These are phyloP conservation scores for Wasmannia auropunctata DNA, from an alignment of 1,140 invertebrate species.

Conservation along the genomic window DNA sequence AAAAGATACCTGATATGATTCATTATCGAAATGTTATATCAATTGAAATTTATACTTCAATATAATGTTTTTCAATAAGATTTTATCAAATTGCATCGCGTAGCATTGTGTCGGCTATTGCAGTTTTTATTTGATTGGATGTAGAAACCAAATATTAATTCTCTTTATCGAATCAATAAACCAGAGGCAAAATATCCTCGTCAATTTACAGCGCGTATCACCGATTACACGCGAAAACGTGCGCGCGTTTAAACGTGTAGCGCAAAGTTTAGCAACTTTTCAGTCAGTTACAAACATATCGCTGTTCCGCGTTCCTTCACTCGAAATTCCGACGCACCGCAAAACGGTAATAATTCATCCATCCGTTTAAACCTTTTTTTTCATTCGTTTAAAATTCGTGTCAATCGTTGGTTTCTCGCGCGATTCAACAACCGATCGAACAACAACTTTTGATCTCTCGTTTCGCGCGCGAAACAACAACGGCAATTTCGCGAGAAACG, in stretches of 20 bases:
- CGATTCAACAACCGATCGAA: not conserved
- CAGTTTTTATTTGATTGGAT: constrained; percentile 39
- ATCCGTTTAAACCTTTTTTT: not conserved
- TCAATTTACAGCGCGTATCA: constrained; percentile 37
- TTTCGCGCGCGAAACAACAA: not conserved
- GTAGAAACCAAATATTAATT: constrained; percentile 39
- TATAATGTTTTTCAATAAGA: not conserved
- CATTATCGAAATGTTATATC: constrained; percentile 1
- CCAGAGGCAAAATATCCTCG: constrained; percentile 33
- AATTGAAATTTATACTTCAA: not conserved
- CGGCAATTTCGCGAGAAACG: constrained; percentile 7
- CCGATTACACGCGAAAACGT: not conserved
- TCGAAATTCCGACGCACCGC: not conserved
- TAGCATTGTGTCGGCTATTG: not conserved
- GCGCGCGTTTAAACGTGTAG: not conserved
- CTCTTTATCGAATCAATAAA: constrained; percentile 45
- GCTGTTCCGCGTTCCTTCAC: not conserved
- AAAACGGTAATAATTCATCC: not conserved
- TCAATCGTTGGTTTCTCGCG: not conserved
- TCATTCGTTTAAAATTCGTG: not conserved
- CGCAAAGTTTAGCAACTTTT: constrained; percentile 2
- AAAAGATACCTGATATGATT: constrained; percentile 25
- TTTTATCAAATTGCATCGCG: constrained; percentile 36
- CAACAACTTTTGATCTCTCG: constrained; percentile 14
- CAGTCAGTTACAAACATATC: not conserved